phyloP scores from a whole-genome alignment of 2,888 invertebrate genomes.

The Nudaria mundana region DNA sequence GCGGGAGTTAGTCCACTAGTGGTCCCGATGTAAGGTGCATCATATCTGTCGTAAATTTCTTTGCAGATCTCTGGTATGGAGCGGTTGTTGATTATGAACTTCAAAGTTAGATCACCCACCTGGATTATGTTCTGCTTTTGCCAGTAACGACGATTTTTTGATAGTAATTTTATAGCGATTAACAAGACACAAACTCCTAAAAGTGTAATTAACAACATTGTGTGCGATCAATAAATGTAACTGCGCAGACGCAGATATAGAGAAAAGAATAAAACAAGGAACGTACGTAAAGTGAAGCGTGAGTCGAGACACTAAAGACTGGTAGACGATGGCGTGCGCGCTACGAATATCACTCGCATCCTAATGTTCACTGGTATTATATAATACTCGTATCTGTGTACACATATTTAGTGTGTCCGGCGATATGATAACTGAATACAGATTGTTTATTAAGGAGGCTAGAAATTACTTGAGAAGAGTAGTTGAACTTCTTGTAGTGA shows the following conservation, averaged over 20 bases:
- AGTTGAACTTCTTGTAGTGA: too few species aligned
- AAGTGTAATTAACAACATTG: slow-evolving; percentile 20
- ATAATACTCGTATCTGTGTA: too few species aligned
- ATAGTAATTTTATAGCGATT: slow-evolving; percentile 17
- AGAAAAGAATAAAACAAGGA: not conserved
- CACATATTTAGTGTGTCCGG: too few species aligned
- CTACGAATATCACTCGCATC: too few species aligned
- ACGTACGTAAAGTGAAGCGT: not conserved
- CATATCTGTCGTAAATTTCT: slow-evolving; percentile 45
- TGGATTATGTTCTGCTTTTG: slow-evolving; percentile 46
- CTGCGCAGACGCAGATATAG: too few species aligned
- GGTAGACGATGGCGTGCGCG: too few species aligned
- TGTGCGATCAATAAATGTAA: not conserved
- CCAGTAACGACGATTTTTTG: slow-evolving; percentile 48
- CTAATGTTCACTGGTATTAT: too few species aligned
- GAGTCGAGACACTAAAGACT: not conserved
- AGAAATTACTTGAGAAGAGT: too few species aligned
- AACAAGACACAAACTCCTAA: slow-evolving; percentile 30
- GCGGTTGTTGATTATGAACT: slow-evolving; percentile 43
- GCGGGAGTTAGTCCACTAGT: slow-evolving; percentile 42
- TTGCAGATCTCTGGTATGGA: slow-evolving; percentile 51
- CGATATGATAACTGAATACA: too few species aligned
- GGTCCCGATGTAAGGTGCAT: slow-evolving; percentile 43
- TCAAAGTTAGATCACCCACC: slow-evolving; percentile 34
- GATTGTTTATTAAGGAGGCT: too few species aligned